Conservation (phyloP, 1,140 invertebrate species). For the Schlechtendalia chinensis region DNA sequence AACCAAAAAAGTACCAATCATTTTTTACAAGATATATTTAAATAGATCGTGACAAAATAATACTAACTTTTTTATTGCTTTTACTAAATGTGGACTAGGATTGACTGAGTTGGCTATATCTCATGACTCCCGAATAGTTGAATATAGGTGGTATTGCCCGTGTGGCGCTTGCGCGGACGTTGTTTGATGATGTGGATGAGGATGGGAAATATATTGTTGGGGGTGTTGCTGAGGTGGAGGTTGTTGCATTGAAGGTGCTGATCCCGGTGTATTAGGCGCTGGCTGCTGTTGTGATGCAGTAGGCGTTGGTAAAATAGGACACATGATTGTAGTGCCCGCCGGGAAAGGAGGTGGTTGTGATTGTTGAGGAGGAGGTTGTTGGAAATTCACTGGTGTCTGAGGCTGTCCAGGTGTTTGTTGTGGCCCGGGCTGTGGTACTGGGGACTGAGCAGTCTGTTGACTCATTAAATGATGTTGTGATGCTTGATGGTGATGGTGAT, state of each 20-base stretch:
- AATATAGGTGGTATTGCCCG: constrained; percentile 52
- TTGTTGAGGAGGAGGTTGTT: constrained; percentile 56
- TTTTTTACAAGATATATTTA: background rate
- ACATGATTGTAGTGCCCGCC: constrained; percentile 58
- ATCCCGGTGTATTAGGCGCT: constrained; percentile 43
- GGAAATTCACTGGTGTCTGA: constrained; percentile 60
- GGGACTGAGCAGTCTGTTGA: constrained; percentile 54
- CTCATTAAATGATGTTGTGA: constrained; percentile 55
- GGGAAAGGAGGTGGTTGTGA: constrained; percentile 49
- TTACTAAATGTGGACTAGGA: constrained; percentile 49
- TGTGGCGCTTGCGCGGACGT: constrained; percentile 47
- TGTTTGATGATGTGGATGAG: constrained; percentile 59
- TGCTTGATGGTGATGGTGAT: constrained; percentile 64
- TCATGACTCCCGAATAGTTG: constrained; percentile 51
- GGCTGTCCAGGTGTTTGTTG: constrained; percentile 54
- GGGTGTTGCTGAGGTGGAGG: constrained; percentile 59
- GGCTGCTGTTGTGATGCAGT: constrained; percentile 55
- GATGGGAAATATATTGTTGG: constrained; percentile 53
- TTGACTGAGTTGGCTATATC: constrained; percentile 48
- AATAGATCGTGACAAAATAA: background rate
- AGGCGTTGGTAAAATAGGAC: constrained; percentile 62
- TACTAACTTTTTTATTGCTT: constrained; percentile 44
- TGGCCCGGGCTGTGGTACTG: constrained; percentile 58
- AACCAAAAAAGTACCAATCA: background rate
- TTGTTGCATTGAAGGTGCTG: constrained; percentile 37